These are phyloP conservation scores for Pipistrellus kuhlii DNA, from an alignment of 2,797 vertebrate genomes.

Conservation along the genomic window DNA sequence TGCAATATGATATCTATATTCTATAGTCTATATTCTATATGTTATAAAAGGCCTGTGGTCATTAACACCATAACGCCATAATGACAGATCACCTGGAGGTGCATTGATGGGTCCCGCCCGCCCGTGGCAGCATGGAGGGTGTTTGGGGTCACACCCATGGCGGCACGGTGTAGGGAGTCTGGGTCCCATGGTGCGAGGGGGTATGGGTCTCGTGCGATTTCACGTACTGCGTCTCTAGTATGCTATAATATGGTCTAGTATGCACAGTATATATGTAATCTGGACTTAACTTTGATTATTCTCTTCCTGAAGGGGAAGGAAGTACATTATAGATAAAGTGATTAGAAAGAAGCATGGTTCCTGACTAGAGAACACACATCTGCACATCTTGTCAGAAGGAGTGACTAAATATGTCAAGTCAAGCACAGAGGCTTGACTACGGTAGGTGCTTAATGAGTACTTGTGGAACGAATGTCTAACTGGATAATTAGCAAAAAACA, in stretches of 20 bases:
- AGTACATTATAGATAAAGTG: conserved; percentile 65
- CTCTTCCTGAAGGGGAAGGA: conserved; percentile 54
- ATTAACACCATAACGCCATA: too few relatives aligned
- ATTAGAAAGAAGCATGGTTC: conserved; percentile 63
- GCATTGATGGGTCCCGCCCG: too few relatives aligned
- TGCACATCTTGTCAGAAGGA: conserved; percentile 64
- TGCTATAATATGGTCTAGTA: neutral
- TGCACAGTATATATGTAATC: too few relatives aligned
- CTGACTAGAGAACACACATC: conserved; percentile 16
- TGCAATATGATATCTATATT: neutral
- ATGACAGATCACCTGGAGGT: too few relatives aligned
- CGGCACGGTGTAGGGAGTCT: too few relatives aligned
- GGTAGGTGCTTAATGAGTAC: conserved; percentile 72
- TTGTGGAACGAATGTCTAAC: conserved; percentile 60
- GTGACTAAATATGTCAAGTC: conserved; percentile 49
- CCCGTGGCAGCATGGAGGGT: too few relatives aligned
- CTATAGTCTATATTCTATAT: too few relatives aligned
- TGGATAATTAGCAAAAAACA: conserved; percentile 70
- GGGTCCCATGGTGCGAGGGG: too few relatives aligned
- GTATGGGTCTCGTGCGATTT: too few relatives aligned
- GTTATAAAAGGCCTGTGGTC: too few relatives aligned
- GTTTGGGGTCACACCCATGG: too few relatives aligned
- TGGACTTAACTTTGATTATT: conserved; percentile 60
- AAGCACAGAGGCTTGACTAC: conserved; percentile 45
- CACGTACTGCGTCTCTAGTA: too few relatives aligned